Base-by-base conservation (phyloP, 2,113 vertebrate genomes). In the Garra rufa region DNA sequence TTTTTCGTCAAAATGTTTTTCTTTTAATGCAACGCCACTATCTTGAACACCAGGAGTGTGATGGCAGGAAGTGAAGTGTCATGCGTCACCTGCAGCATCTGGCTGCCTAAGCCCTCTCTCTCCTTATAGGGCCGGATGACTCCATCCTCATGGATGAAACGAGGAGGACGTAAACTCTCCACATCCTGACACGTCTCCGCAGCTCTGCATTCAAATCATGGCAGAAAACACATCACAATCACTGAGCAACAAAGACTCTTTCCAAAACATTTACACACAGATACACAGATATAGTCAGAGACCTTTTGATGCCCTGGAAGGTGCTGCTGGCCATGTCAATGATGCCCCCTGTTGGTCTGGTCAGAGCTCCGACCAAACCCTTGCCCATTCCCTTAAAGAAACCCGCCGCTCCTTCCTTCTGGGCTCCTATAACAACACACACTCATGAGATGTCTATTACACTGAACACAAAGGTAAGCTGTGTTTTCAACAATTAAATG, bases 331-430 rank as follows among this genome's bases (percentile, higher is more conserved):
- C 97, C 97, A 99, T 97, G 91, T 99, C 98, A 84, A 99, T 98
- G 87, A 99, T 97, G 92, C 98, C 98, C 88, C 97, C 98, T 14
- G 97, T 98, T 5, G 98, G 98, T 44, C 98, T 93, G 81, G 98
- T 95, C 50, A 99, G 96, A 21, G 96, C 98, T 90, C 98, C 98
- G 70, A 99, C 97, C 90, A 99, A 93, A 57, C 97, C 97, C 94
- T 99, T 99, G 15, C 98, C 98, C 61, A 99, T 89, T n/a, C 98
- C 98, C 93, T 99, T 99, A 90, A 99, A 98, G 93, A 99, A 99
- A 79, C 97, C 98, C 1, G 96, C 93, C 55, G 96, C 97, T 65
- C 98, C 98, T 93, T 97, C 97, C 89, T 96, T 97, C 86, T 98
- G 98, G 82, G 98, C 98, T 83, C 98, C 98, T 99, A 34, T 59